Percentiles rank a stretch among this genome's conserved stretches.
Evolutionary conservation across 2,797 vertebrate genomes (phyloP).

Genomic region (Chelon labrosus): DNA sequence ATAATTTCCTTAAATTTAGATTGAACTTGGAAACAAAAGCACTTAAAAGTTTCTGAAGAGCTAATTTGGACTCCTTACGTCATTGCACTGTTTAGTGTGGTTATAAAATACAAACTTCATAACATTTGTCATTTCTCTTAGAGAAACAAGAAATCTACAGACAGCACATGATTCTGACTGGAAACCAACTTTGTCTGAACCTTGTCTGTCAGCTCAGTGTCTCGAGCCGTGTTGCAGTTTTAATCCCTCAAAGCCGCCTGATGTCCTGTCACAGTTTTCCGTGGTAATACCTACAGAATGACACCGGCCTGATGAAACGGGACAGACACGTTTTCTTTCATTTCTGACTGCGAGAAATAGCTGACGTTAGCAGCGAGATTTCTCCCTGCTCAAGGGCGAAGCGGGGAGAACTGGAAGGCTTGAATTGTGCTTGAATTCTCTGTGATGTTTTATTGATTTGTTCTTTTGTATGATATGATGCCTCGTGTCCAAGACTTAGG

Average conservation of each 20-base stretch:
- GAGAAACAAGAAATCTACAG: neutral
- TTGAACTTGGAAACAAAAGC: neutral
- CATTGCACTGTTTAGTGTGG: neutral
- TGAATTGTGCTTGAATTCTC: constrained; percentile 20
- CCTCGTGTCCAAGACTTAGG: too few species aligned
- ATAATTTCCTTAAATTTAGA: neutral
- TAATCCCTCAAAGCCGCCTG: neutral
- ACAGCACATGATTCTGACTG: neutral
- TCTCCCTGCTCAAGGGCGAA: constrained; percentile 44
- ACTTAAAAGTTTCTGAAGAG: neutral
- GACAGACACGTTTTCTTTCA: constrained; percentile 24
- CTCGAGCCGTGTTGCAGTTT: constrained; percentile 7
- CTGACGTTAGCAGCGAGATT: constrained; percentile 24
- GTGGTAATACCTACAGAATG: neutral
- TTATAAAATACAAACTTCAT: neutral
- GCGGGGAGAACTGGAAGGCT: constrained; percentile 15
- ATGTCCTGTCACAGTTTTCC: constrained; percentile 23
- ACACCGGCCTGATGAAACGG: constrained; percentile 28
- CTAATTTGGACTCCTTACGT: neutral
- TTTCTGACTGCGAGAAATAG: constrained; percentile 13
- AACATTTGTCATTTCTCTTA: neutral
- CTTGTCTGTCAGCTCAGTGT: neutral
- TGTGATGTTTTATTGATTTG: constrained; percentile 47
- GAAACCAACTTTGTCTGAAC: constrained; percentile 27
- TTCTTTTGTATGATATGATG: neutral